Percentiles rank a stretch among this genome's conserved stretches.
phyloP scores from a whole-genome alignment of 1,140 invertebrate species.

The Drosophila rufa region DNA sequence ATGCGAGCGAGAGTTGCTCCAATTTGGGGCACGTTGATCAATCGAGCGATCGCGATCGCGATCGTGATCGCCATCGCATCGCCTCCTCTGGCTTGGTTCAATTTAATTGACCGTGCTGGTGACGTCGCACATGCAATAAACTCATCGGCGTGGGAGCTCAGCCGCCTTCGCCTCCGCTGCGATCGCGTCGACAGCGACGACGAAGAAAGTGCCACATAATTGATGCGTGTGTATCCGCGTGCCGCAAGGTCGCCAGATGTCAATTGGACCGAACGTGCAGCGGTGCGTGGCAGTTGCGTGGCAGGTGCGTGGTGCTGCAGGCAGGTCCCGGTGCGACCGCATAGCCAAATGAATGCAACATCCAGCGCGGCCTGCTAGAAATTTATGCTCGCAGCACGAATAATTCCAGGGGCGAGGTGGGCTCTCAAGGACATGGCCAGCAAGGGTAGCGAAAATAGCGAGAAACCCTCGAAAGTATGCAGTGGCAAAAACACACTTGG shows the following conservation, averaged over 20 bases:
- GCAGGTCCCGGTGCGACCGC: constrained; percentile 1
- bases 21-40: constrained; percentile 56
- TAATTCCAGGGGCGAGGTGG: constrained; percentile 32
- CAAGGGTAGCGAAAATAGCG: constrained; percentile 36
- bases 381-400: constrained; percentile 46
- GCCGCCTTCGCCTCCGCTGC: constrained; percentile 8
- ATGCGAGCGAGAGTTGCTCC: constrained; percentile 23
- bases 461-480: constrained; percentile 31
- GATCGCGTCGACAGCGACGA: constrained; percentile 4
- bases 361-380: constrained; percentile 19
- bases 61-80: constrained; percentile 20
- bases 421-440: constrained; percentile 29
- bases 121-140: constrained; percentile 60
- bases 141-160: constrained; percentile 58
- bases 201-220: constrained; percentile 72
- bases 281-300: constrained; percentile 44
- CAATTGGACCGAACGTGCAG: constrained; percentile 25
- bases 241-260: constrained; percentile 44
- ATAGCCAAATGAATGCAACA: constrained; percentile 35
- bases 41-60: constrained; percentile 43
- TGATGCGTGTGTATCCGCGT: constrained; percentile 61
- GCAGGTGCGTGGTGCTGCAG: constrained; percentile 43
- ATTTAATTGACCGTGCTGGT: constrained; percentile 71
- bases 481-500: constrained; percentile 15
- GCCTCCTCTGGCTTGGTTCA: constrained; percentile 57